Evolutionary conservation across 2,888 invertebrate genomes (phyloP).

Genomic region (Drosophila suboccidentalis): DNA sequence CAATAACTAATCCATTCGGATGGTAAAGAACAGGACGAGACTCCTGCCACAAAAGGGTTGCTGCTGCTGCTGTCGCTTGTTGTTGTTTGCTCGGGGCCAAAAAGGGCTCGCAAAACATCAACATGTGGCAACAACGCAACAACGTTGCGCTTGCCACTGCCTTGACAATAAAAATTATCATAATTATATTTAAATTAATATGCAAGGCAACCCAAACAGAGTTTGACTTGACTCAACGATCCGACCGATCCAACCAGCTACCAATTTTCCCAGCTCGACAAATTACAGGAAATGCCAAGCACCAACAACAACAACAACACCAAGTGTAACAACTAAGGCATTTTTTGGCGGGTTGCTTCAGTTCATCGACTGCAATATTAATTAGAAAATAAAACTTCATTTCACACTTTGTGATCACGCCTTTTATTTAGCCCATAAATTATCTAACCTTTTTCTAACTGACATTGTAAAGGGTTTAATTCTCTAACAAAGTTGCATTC

Average conservation of each 20-base stretch:
- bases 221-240: neutral
- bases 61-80: conserved; percentile 28
- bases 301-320: conserved; percentile 35
- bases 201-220: conserved; percentile 54
- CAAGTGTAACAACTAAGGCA: conserved; percentile 21
- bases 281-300: conserved; percentile 77
- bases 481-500: neutral
- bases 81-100: conserved; percentile 58
- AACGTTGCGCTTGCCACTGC: conserved; percentile 24
- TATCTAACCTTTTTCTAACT: neutral
- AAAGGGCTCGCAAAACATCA: conserved; percentile 40
- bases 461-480: neutral
- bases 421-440: neutral
- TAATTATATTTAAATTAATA: conserved; percentile 81
- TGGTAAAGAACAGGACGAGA: conserved; percentile 42
- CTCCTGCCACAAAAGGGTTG: conserved; percentile 35
- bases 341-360: conserved; percentile 18
- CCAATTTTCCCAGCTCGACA: conserved; percentile 71
- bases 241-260: conserved; percentile 29
- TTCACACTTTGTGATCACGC: conserved; percentile 49
- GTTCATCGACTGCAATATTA: conserved; percentile 42
- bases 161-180: conserved; percentile 80
- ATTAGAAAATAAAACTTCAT: conserved; percentile 36
- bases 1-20: conserved; percentile 78
- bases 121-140: conserved; percentile 62